Base-by-base conservation (phyloP, 2,113 vertebrate genomes). In the Heterotilapia buettikoferi region DNA sequence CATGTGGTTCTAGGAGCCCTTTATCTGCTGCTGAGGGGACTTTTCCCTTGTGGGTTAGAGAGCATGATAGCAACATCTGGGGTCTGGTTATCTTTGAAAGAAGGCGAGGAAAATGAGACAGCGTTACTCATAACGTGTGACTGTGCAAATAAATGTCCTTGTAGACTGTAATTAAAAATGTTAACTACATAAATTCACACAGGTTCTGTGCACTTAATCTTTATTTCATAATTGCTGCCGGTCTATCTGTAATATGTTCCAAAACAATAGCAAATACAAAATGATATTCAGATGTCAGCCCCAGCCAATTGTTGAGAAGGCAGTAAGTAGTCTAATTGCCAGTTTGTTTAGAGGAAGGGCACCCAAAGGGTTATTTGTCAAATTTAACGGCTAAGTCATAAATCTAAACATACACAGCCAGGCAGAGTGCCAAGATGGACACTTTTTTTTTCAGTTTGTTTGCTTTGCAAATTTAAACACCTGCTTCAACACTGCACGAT, bases 301-400 rank as follows among this genome's bases (percentile, higher is more conserved):
- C 18, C 68, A 82, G 89, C 68, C 78, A 86, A 83, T 84, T 84
- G 84, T 89, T 87, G 90, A 94, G 91, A 68, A 50, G 87, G 61
- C 80, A 21, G 63, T 91, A 86, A 94, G 80, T 82, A 89, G 90
- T 71, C 78, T 94, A 92, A 93, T 92, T 92, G 91, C 45, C 88
- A 88, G 93, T 93, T 93, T 92, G 93, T 88, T 91, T 87, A 73
- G 84, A 90, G 85, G 92, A 93, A 94, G 86, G 87, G 78, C 86
- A 79, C 84, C 91, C 91, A 91, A 90, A 88, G 88, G 85, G 71
- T 92, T 94, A 88, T 94, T 94, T 95, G 93, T 95, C 92, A 92
- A 94, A 92, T 93, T 88, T 88, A 92, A 91, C 87, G 31, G 90
- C 59, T 10, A 10, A 85, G 90, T 84, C 84, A 94, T 95, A 94